Evolutionary conservation across 2,888 invertebrate species (phyloP).

Genomic region (Itoplectis maculator): DNA sequence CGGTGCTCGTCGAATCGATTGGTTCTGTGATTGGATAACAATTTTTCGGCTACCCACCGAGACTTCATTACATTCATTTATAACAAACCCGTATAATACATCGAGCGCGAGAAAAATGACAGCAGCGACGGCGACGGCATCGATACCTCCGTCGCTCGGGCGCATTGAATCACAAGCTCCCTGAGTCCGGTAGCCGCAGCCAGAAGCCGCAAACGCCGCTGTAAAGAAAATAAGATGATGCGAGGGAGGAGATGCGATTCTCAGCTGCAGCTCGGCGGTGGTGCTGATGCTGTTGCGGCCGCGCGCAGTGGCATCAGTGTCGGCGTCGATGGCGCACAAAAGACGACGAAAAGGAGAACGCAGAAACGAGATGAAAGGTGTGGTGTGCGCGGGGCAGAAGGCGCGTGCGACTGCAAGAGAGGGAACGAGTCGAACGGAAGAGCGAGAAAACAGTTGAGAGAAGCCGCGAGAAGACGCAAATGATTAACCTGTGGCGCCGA

Average conservation of each 20-base stretch:
- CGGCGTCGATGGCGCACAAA: conserved; percentile 51
- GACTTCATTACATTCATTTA: conserved; percentile 60
- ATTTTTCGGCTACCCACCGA: conserved; percentile 58
- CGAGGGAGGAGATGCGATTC: conserved; percentile 56
- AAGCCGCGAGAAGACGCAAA: conserved; percentile 72
- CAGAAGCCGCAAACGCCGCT: conserved; percentile 41
- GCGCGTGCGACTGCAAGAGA: conserved; percentile 51
- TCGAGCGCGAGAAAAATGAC: conserved; percentile 59
- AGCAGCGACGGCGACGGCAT: conserved; percentile 40
- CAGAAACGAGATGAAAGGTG: conserved; percentile 47
- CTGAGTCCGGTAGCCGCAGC: conserved; percentile 47
- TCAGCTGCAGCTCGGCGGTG: conserved; percentile 30
- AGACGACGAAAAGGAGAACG: neutral
- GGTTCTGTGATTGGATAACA: conserved; percentile 62
- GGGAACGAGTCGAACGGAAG: conserved; percentile 39
- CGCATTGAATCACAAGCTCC: conserved; percentile 42
- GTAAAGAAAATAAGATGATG: conserved; percentile 63
- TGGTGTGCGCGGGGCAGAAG: conserved; percentile 33
- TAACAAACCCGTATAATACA: conserved; percentile 20
- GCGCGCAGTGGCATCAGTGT: conserved; percentile 18
- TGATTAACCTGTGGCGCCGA: conserved; percentile 80
- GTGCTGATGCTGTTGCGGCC: too few relatives aligned
- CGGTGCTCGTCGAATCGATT: conserved; percentile 57
- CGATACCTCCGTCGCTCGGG: conserved; percentile 43
- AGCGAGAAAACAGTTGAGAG: conserved; percentile 48